Base-by-base conservation (phyloP, 2,888 invertebrate genomes). In the Agriotes lineatus region DNA sequence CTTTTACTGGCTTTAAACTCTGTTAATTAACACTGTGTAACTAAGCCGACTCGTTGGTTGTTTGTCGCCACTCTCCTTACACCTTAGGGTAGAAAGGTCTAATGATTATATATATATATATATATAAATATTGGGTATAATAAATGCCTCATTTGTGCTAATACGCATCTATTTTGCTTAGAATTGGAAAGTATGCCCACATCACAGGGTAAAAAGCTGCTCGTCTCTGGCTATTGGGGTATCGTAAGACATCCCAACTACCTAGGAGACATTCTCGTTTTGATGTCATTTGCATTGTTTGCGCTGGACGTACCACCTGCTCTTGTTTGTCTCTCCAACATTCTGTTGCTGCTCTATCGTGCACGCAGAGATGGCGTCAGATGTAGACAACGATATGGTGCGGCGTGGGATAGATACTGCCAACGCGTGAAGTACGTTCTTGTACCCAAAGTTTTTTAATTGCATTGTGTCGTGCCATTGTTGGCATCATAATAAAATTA, bases 211-310 rank as follows among this genome's bases (percentile, higher is more conserved):
- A 93, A 91, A 80, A 92, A 92, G 67, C 85, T 96, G 52, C 85
- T 96, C 18, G 86, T 91, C 2, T 91, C 92, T 7, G 90, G 92
- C 4, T 87, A 92, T 77, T 97, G 96, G 96, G 94, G 95, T 0
- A 78, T 88, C 12, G 86, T 96, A 5, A 90, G 96, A 66, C 96
- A 96, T 84, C 96, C 96, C 2, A 96, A 97, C 84, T 96, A 96
- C 81, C 81, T 93, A 9, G 96, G 96, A 0, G 95, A 96, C 77
- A 89, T 96, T 16, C 76, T 96, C 52, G 90, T 94, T 76, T 89
- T 93, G 60, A 82, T 90, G 58, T 65, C 86, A 82, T 30, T 83
- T 87, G 45, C 77, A 5, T 77, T 88, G 88, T 71, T 87, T 85
- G 44, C 82, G 82, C 10, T 78, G 79, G 64, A 85, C 83, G 56